These are phyloP conservation scores for Rhinoderma darwinii DNA, from an alignment of 2,113 vertebrate genomes.

Conservation along the genomic window DNA sequence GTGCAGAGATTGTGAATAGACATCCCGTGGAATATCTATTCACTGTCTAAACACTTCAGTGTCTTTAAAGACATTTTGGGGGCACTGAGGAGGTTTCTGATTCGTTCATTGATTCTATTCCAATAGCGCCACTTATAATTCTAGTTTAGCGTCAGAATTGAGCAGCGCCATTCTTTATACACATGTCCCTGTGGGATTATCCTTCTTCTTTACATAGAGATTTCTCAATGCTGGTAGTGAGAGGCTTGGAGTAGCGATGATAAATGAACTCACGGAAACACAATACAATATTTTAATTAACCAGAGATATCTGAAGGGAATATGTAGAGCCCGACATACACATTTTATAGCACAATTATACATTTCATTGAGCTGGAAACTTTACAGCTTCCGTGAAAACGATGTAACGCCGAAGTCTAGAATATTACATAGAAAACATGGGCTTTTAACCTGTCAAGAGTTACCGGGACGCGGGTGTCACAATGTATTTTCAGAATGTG, in stretches of 20 bases:
- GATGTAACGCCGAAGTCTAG: constrained; percentile 26
- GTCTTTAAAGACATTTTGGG: too few species aligned
- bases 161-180: background rate
- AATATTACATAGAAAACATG: constrained; percentile 12
- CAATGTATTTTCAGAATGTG: background rate
- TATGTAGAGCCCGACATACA: constrained; percentile 21
- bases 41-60: too few species aligned
- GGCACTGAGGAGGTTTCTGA: too few species aligned
- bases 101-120: background rate
- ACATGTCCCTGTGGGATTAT: background rate
- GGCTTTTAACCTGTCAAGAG: background rate
- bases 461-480: background rate
- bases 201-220: background rate
- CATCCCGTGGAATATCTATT: too few species aligned
- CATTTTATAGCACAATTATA: constrained; percentile 44
- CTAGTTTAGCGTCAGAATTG: background rate
- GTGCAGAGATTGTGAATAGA: too few species aligned
- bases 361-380: constrained; percentile 36
- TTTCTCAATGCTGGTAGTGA: background rate
- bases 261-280: constrained; percentile 12
- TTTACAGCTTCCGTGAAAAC: constrained; percentile 30
- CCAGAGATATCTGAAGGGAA: background rate
- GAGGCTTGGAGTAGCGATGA: background rate
- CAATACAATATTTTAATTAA: constrained; percentile 34
- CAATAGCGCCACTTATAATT: background rate